Evolutionary conservation across 2,888 invertebrate species (phyloP).

Genomic region (Euzetes globulus): DNA sequence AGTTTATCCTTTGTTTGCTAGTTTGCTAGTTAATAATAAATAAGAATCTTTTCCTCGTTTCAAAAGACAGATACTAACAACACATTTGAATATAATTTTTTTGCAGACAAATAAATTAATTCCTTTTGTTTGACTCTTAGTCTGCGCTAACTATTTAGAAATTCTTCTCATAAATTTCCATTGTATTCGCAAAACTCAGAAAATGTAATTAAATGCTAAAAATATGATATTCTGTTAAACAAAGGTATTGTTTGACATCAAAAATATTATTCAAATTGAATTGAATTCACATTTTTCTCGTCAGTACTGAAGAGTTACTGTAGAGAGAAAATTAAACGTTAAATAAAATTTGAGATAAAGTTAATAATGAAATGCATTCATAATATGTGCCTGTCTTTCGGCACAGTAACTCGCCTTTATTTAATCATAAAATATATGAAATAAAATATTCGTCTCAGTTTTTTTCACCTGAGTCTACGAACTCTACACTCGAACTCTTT

Average conservation of each 20-base stretch:
- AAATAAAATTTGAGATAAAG: no score
- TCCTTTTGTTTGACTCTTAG: neutral
- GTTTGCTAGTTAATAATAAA: no score
- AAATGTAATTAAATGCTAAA: slow-evolving; percentile 7
- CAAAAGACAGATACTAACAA: neutral
- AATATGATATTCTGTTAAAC: neutral
- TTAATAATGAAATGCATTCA: no score
- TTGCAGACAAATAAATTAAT: neutral
- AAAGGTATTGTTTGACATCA: neutral
- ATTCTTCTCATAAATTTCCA: neutral
- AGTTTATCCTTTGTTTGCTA: no score
- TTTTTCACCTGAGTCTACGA: no score
- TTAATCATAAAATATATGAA: no score
- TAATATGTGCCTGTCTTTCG: no score
- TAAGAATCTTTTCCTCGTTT: neutral
- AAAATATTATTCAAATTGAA: neutral
- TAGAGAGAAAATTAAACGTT: neutral
- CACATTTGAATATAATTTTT: neutral
- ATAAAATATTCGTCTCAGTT: no score
- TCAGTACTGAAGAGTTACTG: neutral
- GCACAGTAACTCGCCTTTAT: no score
- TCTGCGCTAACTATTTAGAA: neutral
- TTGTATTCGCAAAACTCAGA: neutral
- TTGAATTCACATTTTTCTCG: neutral
- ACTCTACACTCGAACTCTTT: no score